Base-by-base conservation (phyloP, 2,113 vertebrate species). In the Dissostichus mawsoni region DNA sequence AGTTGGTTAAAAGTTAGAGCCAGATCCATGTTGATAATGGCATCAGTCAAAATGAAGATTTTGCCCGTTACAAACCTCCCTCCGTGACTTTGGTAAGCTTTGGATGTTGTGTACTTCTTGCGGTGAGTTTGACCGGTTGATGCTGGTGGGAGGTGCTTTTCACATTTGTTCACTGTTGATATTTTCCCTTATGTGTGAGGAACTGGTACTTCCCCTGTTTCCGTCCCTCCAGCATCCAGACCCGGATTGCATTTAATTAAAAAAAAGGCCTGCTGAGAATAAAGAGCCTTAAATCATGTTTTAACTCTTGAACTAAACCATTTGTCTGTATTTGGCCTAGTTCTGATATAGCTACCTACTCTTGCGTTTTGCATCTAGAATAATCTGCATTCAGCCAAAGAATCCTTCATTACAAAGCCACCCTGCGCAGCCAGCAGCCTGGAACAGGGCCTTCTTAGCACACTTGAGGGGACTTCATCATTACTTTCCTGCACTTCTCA, bases 71-170 rank as follows among this genome's bases (percentile, higher is more conserved):
- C 77, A 92, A 88, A 83, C 90, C 87, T 90, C 92, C 92, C 89
- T 89, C 88, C 90, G 93, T 95, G 93, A 95, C 81, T 92, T 88
- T 93, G 93, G 90, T 94, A 94, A 95, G 93, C 93, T 94, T 95
- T 94, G 87, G 77, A 90, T 96, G 95, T 96, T 94, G 94, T 95
- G 94, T 88, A 84, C 69, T 91, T 90, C 78, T 90, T 93, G 93
- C 91, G 83, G 93, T 95, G 93, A 92, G 89, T 94, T 94, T 95
- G 94, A 92, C 91, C 88, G 74, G 90, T 95, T 93, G 84, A 75
- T 92, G 94, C 94, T 84, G 90, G 79, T 95, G 93, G 85, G 64
- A 93, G 92, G 89, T 94, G 91, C 92, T 91, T 89, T 41, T 90
- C 87, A 90, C 83, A 87, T 90, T 87, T 94, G 91, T 94, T 92